Evolutionary conservation across 2,888 invertebrate genomes (phyloP).

Genomic region (Deladenus siricidicola): DNA sequence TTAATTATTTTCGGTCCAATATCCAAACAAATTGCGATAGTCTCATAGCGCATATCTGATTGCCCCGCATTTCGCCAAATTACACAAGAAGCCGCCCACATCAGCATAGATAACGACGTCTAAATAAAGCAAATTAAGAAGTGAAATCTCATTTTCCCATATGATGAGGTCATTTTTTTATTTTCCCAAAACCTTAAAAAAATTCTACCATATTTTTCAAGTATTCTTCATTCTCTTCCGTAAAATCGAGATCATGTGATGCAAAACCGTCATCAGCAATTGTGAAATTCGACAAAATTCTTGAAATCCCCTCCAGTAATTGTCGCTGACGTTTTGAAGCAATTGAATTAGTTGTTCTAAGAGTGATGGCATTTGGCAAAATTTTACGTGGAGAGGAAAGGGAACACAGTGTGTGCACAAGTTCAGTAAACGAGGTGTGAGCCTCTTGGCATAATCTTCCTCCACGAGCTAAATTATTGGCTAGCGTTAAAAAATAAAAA

Average conservation of each 20-base stretch:
- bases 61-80: conserved; percentile 24
- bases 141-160: too few species aligned
- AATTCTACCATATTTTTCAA: conserved; percentile 3
- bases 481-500: conserved; percentile 11
- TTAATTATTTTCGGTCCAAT: conserved; percentile 17
- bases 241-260: background rate
- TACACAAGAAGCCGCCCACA: conserved; percentile 30
- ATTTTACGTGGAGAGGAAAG: background rate
- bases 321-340: conserved; percentile 25
- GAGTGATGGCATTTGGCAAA: too few species aligned
- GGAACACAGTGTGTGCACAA: conserved; percentile 19
- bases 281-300: background rate
- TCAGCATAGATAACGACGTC: conserved; percentile 17
- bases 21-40: conserved; percentile 30
- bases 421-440: conserved; percentile 16
- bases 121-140: background rate
- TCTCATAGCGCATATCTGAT: conserved; percentile 16
- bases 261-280: too few species aligned
- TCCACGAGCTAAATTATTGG: background rate
- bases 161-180: too few species aligned
- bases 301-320: conserved; percentile 23
- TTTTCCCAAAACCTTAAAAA: too few species aligned
- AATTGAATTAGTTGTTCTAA: conserved; percentile 14
- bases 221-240: background rate
- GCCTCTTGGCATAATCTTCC: too few species aligned